A percentile compares a stretch with the other conserved stretches of the same genome.
phyloP scores from a whole-genome alignment of 2,113 vertebrate species.

The Bufo bufo region DNA sequence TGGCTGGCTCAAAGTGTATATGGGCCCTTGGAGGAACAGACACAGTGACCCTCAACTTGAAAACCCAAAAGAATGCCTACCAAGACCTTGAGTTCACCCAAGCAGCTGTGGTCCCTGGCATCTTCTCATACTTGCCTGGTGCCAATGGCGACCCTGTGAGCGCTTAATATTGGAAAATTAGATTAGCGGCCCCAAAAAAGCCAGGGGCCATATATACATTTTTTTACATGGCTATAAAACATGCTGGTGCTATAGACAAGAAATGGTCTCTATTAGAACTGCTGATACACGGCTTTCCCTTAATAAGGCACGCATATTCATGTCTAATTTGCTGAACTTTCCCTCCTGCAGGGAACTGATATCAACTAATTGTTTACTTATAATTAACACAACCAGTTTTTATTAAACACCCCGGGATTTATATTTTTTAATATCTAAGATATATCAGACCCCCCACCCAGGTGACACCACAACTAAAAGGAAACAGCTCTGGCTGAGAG shows the following conservation, averaged over 20 bases:
- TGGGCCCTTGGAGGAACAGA: too few species aligned
- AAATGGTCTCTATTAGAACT: background rate
- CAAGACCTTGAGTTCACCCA: too few species aligned
- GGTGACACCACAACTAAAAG: constrained; percentile 63
- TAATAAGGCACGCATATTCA: constrained; percentile 53
- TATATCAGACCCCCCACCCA: constrained; percentile 58
- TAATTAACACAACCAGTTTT: constrained; percentile 62
- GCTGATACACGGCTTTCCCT: background rate
- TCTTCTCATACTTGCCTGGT: too few species aligned
- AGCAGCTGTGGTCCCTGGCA: too few species aligned
- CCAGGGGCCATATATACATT: too few species aligned
- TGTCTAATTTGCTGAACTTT: constrained; percentile 66
- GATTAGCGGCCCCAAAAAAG: too few species aligned
- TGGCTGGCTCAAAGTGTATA: too few species aligned
- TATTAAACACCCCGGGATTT: constrained; percentile 67
- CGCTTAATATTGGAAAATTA: too few species aligned
- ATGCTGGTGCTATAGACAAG: background rate
- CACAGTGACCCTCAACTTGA: too few species aligned
- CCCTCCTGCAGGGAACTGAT: constrained; percentile 62
- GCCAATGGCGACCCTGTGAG: too few species aligned
- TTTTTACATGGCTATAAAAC: background rate
- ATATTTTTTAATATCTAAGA: constrained; percentile 66
- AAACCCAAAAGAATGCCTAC: too few species aligned
- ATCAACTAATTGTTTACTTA: constrained; percentile 49
- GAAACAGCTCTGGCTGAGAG: constrained; percentile 65